Evolutionary conservation across 2,888 invertebrate genomes (phyloP), one percentile per base, ranked within the genome.

Genomic region (Dryomyza anilis): DNA sequence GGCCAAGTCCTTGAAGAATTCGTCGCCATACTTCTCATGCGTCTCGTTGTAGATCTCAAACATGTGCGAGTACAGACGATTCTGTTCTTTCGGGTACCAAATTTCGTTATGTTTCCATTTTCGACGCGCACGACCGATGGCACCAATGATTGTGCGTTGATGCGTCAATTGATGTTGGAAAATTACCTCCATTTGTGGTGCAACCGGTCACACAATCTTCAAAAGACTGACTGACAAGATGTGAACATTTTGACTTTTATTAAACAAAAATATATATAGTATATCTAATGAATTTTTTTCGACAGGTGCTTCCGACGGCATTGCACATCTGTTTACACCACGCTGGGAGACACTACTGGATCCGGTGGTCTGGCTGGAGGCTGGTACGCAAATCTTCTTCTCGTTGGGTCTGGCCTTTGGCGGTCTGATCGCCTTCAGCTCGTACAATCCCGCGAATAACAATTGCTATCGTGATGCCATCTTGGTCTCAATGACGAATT

Each of bases 311-410:
- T 76, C 88, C 33, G 95, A 95, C 76, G 96, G 96, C 1, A 84
- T 97, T 1, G 86, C 89, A 5, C 95, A 96, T 84, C 86, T 97
- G 27, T 95, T 97, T 79, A 94, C 94, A 0, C 96, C 96, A 0
- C 92, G 94, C 85, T 95, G 97, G 93, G 92, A 92, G 76, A 94
- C 90, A 66, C 87, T 98, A 65, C 84, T 92, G 36, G 96, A 96
- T 85, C 97, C 97, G 8, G 94, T 95, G 0, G 97, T 98, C 0
- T 98, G 98, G 98, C 84, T 98, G 61, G 97, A 98, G 84, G 97
- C 98, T 0, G 97, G 97, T 2, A 97, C 97, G 0, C 98, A 98
- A 83, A 97, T 98, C 75, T 98, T 98, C 85, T 98, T 97, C 84
- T 97, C 96, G 0, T 87, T 97, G 67, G 97, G 97, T 8, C 85